These are phyloP conservation scores for Danio albolineatus DNA, from an alignment of 2,797 vertebrate species.

Conservation along the genomic window DNA sequence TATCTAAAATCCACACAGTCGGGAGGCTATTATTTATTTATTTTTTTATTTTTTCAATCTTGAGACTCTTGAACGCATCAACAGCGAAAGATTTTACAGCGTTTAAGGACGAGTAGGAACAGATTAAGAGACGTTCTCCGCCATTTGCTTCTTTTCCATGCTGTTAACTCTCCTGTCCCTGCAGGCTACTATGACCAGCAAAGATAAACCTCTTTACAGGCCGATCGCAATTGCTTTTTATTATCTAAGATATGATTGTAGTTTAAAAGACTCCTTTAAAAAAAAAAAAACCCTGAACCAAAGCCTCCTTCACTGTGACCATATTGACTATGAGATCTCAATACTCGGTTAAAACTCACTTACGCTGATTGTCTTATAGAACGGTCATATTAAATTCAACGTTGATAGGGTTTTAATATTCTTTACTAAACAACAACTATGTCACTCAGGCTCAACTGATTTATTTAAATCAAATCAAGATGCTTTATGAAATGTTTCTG, in stretches of 20 bases:
- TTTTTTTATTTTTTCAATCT: slow-evolving; percentile 30
- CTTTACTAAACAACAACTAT: slow-evolving; percentile 30
- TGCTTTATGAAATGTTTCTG: slow-evolving; percentile 17
- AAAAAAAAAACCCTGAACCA: slow-evolving; percentile 40
- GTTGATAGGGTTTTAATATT: slow-evolving; percentile 33
- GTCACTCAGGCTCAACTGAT: slow-evolving; percentile 9
- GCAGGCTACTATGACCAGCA: slow-evolving; percentile 81
- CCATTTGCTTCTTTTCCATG: slow-evolving; percentile 75
- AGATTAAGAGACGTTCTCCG: slow-evolving; percentile 72
- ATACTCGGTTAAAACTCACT: slow-evolving; percentile 29
- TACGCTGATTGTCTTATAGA: slow-evolving; percentile 26
- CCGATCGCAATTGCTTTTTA: slow-evolving; percentile 82
- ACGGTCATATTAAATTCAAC: slow-evolving; percentile 26
- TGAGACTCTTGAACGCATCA: slow-evolving; percentile 65
- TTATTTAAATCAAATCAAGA: slow-evolving; percentile 28
- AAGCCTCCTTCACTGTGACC: slow-evolving; percentile 14
- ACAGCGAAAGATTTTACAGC: slow-evolving; percentile 46
- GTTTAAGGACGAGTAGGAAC: slow-evolving; percentile 66
- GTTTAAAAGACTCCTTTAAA: slow-evolving; percentile 68
- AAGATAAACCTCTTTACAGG: slow-evolving; percentile 83
- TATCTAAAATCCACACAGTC: slow-evolving; percentile 47
- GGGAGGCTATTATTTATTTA: slow-evolving; percentile 13
- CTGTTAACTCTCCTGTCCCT: slow-evolving; percentile 80
- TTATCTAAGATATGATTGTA: slow-evolving; percentile 82
- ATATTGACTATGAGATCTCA: slow-evolving; percentile 28